Evolutionary conservation across 2,888 invertebrate genomes (phyloP).

Genomic region (Lithosia quadra): DNA sequence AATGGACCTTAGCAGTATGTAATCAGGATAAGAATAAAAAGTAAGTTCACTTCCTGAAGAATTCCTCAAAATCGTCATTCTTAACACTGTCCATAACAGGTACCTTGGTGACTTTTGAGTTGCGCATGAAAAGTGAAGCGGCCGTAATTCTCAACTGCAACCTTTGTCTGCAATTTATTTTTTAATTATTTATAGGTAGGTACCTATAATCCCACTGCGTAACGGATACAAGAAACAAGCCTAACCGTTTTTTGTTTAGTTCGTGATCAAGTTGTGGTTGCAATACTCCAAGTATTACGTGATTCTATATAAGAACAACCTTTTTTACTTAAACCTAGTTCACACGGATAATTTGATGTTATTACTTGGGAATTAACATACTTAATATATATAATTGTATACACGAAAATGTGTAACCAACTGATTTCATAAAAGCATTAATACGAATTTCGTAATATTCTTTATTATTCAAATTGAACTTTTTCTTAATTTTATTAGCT

Average conservation of each 20-base stretch:
- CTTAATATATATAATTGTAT: constrained; percentile 40
- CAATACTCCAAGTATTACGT: constrained; percentile 55
- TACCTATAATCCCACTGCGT: constrained; percentile 13
- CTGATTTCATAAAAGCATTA: constrained; percentile 29
- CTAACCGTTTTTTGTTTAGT: constrained; percentile 43
- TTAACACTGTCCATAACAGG: not conserved
- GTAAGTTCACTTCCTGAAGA: not conserved
- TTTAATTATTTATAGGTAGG: constrained; percentile 3
- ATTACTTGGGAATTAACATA: constrained; percentile 50
- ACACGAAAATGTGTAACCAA: constrained; percentile 32
- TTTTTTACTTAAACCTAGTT: constrained; percentile 52
- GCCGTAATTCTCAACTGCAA: not conserved
- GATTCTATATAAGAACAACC: constrained; percentile 45
- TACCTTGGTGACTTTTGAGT: not conserved
- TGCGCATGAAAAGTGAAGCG: not conserved
- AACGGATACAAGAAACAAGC: constrained; percentile 17
- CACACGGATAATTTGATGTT: constrained; percentile 53
- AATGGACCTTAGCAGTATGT: not conserved
- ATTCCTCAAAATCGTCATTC: not conserved
- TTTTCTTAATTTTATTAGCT: constrained; percentile 26
- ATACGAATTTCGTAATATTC: constrained; percentile 32
- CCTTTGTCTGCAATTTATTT: constrained; percentile 7
- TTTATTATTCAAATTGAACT: constrained; percentile 34
- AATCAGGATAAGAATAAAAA: not conserved
- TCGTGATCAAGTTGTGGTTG: constrained; percentile 53